A percentile compares a stretch with the other conserved stretches of the same genome.
Conservation (phyloP, 2,113 vertebrate species). For the Dasyurus viverrinus region DNA sequence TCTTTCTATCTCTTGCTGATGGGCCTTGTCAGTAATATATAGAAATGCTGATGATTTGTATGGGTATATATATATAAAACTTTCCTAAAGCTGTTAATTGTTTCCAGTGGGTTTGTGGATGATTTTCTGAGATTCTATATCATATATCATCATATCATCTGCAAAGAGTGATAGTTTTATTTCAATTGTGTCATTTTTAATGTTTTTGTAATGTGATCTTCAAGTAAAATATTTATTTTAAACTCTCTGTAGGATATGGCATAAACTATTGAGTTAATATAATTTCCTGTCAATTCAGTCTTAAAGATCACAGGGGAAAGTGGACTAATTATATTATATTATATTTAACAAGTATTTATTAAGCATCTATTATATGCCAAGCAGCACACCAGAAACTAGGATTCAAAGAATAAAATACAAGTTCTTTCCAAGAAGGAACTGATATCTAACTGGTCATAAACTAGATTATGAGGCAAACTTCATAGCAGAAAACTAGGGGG, state of each 20-base stretch:
- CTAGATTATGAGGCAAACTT: not conserved
- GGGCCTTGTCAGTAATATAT: too few relatives aligned
- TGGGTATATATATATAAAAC: too few relatives aligned
- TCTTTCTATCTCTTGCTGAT: too few relatives aligned
- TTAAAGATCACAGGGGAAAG: not conserved
- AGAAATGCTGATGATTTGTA: too few relatives aligned
- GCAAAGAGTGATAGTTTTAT: too few relatives aligned
- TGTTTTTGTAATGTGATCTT: not conserved
- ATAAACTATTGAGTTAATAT: not conserved
- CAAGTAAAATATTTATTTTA: not conserved
- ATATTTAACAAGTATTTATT: not conserved
- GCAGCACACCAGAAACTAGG: not conserved
- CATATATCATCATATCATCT: too few relatives aligned
- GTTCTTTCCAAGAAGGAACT: not conserved
- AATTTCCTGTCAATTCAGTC: not conserved
- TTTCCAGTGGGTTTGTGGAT: too few relatives aligned
- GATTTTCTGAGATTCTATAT: too few relatives aligned
- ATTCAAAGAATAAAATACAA: not conserved
- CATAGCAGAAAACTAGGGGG: not conserved
- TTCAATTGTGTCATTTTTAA: not conserved
- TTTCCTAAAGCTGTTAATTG: too few relatives aligned
- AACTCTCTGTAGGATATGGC: not conserved
- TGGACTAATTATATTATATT: not conserved
- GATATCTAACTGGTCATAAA: not conserved
- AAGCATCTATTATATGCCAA: not conserved